Evolutionary conservation across 2,113 vertebrate genomes (phyloP).

Genomic region (Bombycilla garrulus): DNA sequence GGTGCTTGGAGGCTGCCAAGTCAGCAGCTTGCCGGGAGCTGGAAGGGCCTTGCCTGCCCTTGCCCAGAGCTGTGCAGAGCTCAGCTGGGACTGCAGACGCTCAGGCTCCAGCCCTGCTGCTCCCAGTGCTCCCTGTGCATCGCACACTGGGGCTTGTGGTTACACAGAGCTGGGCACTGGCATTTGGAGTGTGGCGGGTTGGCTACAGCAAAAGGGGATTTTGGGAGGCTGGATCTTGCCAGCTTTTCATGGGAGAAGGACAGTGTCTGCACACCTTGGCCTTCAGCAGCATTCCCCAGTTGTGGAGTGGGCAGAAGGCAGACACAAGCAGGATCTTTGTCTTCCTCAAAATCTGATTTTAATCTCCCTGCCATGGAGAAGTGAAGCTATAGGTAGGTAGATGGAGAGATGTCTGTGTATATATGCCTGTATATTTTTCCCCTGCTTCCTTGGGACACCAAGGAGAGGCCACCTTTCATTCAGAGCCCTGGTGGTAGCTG

Average conservation of each 20-base stretch:
- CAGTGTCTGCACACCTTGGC: background rate
- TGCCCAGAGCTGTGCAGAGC: background rate
- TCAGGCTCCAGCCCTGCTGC: background rate
- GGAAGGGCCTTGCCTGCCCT: background rate
- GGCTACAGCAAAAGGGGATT: background rate
- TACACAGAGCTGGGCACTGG: background rate
- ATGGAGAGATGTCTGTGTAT: background rate
- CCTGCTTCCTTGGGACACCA: background rate
- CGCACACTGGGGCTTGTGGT: background rate
- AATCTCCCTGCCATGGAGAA: background rate
- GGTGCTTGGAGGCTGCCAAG: conserved; percentile 9
- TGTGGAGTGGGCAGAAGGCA: background rate
- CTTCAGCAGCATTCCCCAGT: background rate
- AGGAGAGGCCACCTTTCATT: background rate
- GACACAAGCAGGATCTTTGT: background rate
- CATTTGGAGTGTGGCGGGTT: background rate
- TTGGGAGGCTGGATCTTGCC: background rate
- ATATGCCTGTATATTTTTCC: fast-evolving
- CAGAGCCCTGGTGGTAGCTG: background rate
- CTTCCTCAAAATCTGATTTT: background rate
- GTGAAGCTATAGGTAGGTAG: background rate
- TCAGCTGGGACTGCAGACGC: background rate
- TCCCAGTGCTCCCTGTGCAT: background rate
- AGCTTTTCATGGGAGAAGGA: background rate
- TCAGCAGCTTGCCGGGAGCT: background rate